A percentile compares a stretch with the other conserved stretches of the same genome.
Evolutionary conservation across 64 coral and sea anemone genomes (phyloP).

Genomic region (Catalaphyllia jardinei): DNA sequence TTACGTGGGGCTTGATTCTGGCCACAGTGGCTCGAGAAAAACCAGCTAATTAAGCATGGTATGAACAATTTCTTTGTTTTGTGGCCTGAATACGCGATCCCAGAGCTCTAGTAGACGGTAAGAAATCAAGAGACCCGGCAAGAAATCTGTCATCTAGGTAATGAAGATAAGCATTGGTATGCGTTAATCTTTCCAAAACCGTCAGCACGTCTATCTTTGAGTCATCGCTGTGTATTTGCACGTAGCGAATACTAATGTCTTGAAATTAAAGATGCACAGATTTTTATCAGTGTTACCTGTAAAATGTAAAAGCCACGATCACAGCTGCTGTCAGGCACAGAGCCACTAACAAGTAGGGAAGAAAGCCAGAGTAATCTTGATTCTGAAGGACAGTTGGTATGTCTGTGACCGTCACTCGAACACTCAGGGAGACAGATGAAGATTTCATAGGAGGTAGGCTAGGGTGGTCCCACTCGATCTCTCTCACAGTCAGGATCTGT

Average conservation of each 20-base stretch:
- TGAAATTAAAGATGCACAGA: background rate
- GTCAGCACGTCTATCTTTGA: background rate
- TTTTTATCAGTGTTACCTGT: background rate
- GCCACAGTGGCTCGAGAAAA: no score
- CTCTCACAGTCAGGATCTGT: slow-evolving; percentile 18
- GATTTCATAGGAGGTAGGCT: background rate
- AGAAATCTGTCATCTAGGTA: no score
- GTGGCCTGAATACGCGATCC: no score
- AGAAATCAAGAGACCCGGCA: no score
- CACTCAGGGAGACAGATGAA: background rate
- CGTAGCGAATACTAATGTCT: background rate
- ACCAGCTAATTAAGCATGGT: no score
- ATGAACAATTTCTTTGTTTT: no score
- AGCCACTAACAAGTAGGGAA: slow-evolving; percentile 12
- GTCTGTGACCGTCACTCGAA: background rate
- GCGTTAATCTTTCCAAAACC: no score
- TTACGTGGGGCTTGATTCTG: background rate
- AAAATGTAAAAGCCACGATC: background rate
- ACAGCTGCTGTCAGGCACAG: background rate
- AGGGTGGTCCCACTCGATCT: background rate
- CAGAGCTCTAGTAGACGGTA: no score
- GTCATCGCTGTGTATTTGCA: background rate
- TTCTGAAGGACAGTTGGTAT: background rate
- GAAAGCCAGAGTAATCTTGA: background rate
- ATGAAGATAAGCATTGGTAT: no score